A percentile compares a stretch with the other conserved stretches of the same genome.
These are phyloP conservation scores for Ceratina japonica DNA, from an alignment of 1,140 invertebrate species.

Conservation along the genomic window DNA sequence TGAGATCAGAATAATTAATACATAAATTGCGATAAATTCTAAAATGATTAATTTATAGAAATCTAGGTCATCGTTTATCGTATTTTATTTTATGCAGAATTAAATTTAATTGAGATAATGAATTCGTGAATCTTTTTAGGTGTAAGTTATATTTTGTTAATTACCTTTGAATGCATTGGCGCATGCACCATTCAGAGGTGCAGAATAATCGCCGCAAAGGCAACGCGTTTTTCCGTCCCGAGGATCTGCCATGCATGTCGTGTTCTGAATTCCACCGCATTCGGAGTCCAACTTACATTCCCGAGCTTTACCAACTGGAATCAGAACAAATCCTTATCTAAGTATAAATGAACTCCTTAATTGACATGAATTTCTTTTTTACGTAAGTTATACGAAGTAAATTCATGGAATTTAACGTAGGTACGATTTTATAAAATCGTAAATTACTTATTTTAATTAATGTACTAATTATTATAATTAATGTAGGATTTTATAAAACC, in stretches of 20 bases:
- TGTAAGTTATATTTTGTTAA: background rate
- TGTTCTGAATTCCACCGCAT: conserved; percentile 82
- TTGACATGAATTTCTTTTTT: background rate
- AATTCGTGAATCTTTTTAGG: background rate
- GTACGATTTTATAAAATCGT: too few species aligned
- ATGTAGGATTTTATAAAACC: too few species aligned
- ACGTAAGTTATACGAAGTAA: too few species aligned
- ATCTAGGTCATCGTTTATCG: too few species aligned
- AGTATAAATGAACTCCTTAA: background rate
- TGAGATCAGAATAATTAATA: too few species aligned
- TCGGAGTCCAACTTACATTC: conserved; percentile 82
- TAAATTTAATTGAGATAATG: too few species aligned
- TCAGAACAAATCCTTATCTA: conserved; percentile 27
- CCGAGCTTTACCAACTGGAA: conserved; percentile 79
- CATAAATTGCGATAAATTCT: too few species aligned
- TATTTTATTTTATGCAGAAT: too few species aligned
- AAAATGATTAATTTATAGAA: too few species aligned
- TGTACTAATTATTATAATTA: too few species aligned
- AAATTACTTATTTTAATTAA: too few species aligned
- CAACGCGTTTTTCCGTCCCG: conserved; percentile 82
- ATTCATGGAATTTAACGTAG: too few species aligned
- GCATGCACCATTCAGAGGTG: conserved; percentile 83
- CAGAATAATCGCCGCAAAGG: conserved; percentile 83
- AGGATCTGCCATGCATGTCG: conserved; percentile 83
- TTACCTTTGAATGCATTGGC: conserved; percentile 81